Percentiles rank a stretch among this genome's conserved stretches.
These are phyloP conservation scores for Naso thynnoides DNA, from an alignment of 2,797 vertebrate species.

Conservation along the genomic window DNA sequence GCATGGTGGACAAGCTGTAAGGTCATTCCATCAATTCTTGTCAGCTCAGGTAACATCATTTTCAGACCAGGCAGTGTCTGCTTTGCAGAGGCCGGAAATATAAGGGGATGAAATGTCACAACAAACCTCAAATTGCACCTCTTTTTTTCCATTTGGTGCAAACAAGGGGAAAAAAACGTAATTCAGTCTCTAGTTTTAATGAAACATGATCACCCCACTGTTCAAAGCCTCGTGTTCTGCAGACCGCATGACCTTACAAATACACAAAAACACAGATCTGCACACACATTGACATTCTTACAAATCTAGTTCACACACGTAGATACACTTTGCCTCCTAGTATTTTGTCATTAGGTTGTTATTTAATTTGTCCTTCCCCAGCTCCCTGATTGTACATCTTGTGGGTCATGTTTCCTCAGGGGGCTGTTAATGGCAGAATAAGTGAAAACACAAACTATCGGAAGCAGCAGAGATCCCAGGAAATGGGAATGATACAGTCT, in stretches of 20 bases:
- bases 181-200: slow-evolving; percentile 38
- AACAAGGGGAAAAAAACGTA: not conserved
- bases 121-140: slow-evolving; percentile 52
- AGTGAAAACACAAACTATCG: slow-evolving; percentile 81
- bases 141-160: slow-evolving; percentile 7
- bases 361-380: slow-evolving; percentile 71
- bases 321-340: slow-evolving; percentile 38
- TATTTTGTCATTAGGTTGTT: slow-evolving; percentile 67
- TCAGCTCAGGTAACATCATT: slow-evolving; percentile 75
- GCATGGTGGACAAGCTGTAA: slow-evolving; percentile 61
- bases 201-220: slow-evolving; percentile 37
- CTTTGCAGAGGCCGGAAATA: slow-evolving; percentile 67
- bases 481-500: slow-evolving; percentile 77
- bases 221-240: not conserved
- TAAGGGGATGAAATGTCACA: slow-evolving; percentile 76
- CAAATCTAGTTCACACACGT: slow-evolving; percentile 5
- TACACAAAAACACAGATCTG: not conserved
- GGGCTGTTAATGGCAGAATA: slow-evolving; percentile 77
- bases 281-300: slow-evolving; percentile 9
- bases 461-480: slow-evolving; percentile 79
- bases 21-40: slow-evolving; percentile 80
- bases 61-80: slow-evolving; percentile 49
- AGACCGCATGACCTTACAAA: slow-evolving; percentile 6
- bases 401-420: slow-evolving; percentile 75
- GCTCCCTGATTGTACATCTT: slow-evolving; percentile 63